Conservation (phyloP, 2,888 invertebrate species). For the Standfussiana lucernea region DNA sequence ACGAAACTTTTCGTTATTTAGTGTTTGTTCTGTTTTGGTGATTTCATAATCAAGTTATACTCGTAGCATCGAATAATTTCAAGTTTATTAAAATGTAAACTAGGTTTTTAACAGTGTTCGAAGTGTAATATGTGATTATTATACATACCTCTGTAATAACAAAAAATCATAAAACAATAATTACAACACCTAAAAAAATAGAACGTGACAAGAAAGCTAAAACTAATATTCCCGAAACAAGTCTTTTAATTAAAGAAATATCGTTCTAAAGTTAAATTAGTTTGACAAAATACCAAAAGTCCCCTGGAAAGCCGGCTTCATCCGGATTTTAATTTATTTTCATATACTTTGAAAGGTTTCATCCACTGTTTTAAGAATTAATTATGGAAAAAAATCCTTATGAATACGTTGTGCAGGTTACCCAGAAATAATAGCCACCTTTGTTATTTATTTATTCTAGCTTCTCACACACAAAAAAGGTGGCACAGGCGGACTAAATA, state of each 20-base stretch:
- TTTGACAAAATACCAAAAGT: constrained; percentile 65
- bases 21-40: no score
- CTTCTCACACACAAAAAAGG: not conserved
- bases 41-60: no score
- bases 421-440: not conserved
- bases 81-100: no score
- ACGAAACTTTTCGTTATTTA: no score
- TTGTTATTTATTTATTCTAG: not conserved
- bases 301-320: constrained; percentile 41
- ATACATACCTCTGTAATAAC: no score
- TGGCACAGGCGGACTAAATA: not conserved
- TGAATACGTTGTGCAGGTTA: not conserved
- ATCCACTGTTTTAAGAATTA: constrained; percentile 33
- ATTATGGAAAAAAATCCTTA: constrained; percentile 20
- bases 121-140: no score
- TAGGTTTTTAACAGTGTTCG: no score
- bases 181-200: no score
- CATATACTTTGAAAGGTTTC: constrained; percentile 62
- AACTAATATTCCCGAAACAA: constrained; percentile 31
- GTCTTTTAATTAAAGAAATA: constrained; percentile 65
- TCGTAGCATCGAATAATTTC: no score
- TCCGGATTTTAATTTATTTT: constrained; percentile 60
- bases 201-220: not conserved
- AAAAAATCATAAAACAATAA: no score
- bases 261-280: constrained; percentile 66